Base-by-base conservation (phyloP, 2,113 vertebrate species). In the Picathartes gymnocephalus region DNA sequence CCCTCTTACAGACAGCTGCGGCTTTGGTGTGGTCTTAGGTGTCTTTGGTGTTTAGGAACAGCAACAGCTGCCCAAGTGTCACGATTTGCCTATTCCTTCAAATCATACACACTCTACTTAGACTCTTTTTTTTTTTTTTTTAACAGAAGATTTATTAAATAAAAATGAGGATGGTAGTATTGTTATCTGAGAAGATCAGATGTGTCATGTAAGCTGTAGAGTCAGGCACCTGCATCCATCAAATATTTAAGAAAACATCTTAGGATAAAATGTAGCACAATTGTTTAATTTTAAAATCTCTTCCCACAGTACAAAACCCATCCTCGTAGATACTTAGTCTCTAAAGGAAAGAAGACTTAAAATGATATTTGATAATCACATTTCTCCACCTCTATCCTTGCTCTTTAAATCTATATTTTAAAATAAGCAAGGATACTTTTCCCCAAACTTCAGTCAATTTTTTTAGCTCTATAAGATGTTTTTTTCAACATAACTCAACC, bases 211-310 rank as follows among this genome's bases (percentile, higher is more conserved):
- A 69, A 85, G 72, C 77, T 79, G 16, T 44, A 45, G 62, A n/a
- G 42, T 44, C 8, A 10, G 64, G 66, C 81, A 84, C 74, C 54
- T 76, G 88, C 56, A 40, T 39, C 76, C 80, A 88, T 93, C 72
- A 94, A 96, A 96, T 94, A 94, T 96, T 93, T 88, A 94, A 92
- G 88, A 47, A 74, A 88, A 62, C 28, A 68, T 96, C 58, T 81
- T 84, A 78, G 56, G 56, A 81, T 93, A 90, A 96, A 96, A 78
- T 69, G 40, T 64, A 78, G n/a, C n/a, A 47, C 25, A 23, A 19
- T 73, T 48, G 73, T 82, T 86, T 85, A 88, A 88, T 90, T 96
- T 94, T 80, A 50, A 93, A 92, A 72, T 82, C 20, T 27, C 14
- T 90, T 96, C 60, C 28, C 72, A 37, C 4, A 23, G 13, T 69